Evolutionary conservation across 2,888 invertebrate genomes (phyloP).

Genomic region (Diloba caeruleocephala): DNA sequence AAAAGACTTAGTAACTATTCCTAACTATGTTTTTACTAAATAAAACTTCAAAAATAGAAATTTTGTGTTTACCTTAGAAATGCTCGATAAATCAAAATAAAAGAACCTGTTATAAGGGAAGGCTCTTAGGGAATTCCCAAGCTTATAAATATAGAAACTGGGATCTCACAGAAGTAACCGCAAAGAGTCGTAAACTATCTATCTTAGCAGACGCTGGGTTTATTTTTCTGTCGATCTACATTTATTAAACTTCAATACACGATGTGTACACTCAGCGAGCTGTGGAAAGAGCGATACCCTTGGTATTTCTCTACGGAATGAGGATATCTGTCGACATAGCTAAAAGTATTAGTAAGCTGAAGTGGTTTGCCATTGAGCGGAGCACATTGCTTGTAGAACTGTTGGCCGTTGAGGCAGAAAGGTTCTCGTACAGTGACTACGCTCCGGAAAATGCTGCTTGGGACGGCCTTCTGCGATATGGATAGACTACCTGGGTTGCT

Average conservation of each 20-base stretch:
- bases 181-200: constrained; percentile 56
- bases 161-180: constrained; percentile 40
- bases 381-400: too few species aligned
- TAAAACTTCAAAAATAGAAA: constrained; percentile 1
- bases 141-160: constrained; percentile 29
- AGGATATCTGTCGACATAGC: too few species aligned
- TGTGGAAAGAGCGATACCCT: too few species aligned
- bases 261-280: constrained; percentile 1
- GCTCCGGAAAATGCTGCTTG: too few species aligned
- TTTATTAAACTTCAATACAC: constrained; percentile 19
- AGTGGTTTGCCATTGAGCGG: too few species aligned
- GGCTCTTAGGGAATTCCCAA: constrained; percentile 19
- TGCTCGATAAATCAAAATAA: constrained; percentile 35
- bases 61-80: background rate
- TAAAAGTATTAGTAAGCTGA: too few species aligned
- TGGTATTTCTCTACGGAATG: too few species aligned
- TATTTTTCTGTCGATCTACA: constrained; percentile 43
- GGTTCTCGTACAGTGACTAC: too few species aligned
- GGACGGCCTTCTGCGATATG: too few species aligned
- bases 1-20: too few species aligned
- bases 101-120: constrained; percentile 22
- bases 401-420: too few species aligned
- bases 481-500: too few species aligned
- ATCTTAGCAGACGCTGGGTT: constrained; percentile 48
- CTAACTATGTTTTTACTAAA: background rate